Base-by-base conservation (phyloP, 1,140 invertebrate species). In the Solenopsis invicta region DNA sequence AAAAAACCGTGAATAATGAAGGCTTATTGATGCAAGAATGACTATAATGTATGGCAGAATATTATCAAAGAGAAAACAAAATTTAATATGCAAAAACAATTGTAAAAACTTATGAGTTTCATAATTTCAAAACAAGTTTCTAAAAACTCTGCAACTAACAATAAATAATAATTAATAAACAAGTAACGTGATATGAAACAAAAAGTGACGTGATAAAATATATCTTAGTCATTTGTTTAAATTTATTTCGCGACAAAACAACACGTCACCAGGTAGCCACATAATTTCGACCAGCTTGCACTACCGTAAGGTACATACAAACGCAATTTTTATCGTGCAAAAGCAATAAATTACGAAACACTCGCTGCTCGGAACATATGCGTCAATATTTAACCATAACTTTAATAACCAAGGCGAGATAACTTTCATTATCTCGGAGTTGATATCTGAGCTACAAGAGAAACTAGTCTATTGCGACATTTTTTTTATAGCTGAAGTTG, bases 361-460 rank as follows among this genome's bases (percentile, higher is more conserved):
- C 13, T 21, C 52, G 29, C 2, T 72, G 18, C 18, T 71, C 10
- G 5, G 29, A 74, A 74, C 34, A 74, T 74, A 74, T 74, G 41
- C 12, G 54, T 48, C 54, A 84, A 74, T 84, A 84, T 84, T 84
- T 74, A 74, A 84, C n/a, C 2, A 3, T 48, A 29, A 4, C 18
- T 8, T 48, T 48, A 74, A 62, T 71, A 59, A 56, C n/a, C 48
- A 48, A 84, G 0, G 8, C 48, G 13, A 72, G 52, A 74, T 84
- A 81, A 81, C 48, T 59, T 81, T 3, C 13, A 18, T 74, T 37
- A 61, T 84, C 80, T 24, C 8, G 12, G 16, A 41, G 4, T 21
- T 74, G 24, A 82, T 75, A 61, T 84, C 74, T 62, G 45, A 41
- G 13, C 48, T 18, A 61, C 9, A 50, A 24, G 34, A 41, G 41